Evolutionary conservation across 2,113 vertebrate species (phyloP).

Genomic region (Sisor rabdophorus): DNA sequence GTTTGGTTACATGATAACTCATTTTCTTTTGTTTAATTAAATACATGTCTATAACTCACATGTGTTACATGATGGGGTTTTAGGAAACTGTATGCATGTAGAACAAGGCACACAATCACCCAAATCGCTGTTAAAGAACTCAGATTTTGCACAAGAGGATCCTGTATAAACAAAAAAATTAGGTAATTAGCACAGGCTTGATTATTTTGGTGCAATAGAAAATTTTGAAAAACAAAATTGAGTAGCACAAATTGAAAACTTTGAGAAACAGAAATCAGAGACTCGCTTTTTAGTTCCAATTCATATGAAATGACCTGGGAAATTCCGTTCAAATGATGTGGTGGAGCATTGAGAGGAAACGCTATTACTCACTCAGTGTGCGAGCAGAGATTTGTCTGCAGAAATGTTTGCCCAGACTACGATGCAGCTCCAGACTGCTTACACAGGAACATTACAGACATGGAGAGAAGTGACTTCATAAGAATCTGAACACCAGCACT

Average conservation of each 20-base stretch:
- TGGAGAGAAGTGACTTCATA: slow-evolving; percentile 40
- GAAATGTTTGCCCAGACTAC: slow-evolving; percentile 22
- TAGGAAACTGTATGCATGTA: slow-evolving; percentile 68
- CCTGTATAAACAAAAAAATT: slow-evolving; percentile 38
- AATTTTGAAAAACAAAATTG: not conserved
- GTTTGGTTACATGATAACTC: not conserved
- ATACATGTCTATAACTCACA: slow-evolving; percentile 59
- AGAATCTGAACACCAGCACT: slow-evolving; percentile 4
- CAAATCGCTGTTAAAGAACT: slow-evolving; percentile 69
- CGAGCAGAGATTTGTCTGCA: slow-evolving; percentile 34
- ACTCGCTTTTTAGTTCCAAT: slow-evolving; percentile 28
- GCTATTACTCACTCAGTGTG: slow-evolving; percentile 46
- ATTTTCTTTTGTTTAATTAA: not conserved
- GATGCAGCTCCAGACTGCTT: slow-evolving; percentile 21
- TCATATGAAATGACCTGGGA: slow-evolving; percentile 47
- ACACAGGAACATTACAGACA: slow-evolving; percentile 25
- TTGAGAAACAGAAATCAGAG: slow-evolving; percentile 16
- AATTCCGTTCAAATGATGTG: slow-evolving; percentile 51
- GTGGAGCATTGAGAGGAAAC: slow-evolving; percentile 43
- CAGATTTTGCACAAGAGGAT: slow-evolving; percentile 57
- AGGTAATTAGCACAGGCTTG: not conserved
- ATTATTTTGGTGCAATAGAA: not conserved
- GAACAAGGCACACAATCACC: slow-evolving; percentile 63
- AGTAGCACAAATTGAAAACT: not conserved
- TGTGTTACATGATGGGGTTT: slow-evolving; percentile 73